A percentile compares a stretch with the other conserved stretches of the same genome.
Evolutionary conservation across 1,140 invertebrate genomes (phyloP).

Genomic region (Bombus impatiens): DNA sequence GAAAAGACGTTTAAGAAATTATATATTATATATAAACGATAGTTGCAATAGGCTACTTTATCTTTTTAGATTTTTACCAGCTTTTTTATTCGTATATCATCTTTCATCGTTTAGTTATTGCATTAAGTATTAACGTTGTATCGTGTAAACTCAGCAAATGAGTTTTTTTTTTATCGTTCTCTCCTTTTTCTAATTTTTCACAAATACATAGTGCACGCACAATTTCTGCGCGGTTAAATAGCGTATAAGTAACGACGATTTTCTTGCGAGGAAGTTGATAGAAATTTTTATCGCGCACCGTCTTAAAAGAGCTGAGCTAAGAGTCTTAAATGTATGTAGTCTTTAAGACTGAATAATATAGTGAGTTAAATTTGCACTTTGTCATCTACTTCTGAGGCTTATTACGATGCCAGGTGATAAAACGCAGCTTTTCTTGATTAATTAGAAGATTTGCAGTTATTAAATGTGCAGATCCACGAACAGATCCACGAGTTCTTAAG

Average conservation of each 20-base stretch:
- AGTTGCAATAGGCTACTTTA: no score
- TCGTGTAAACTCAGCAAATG: no score
- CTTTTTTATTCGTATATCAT: no score
- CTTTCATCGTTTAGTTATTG: no score
- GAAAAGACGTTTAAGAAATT: no score
- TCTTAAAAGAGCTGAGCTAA: background rate
- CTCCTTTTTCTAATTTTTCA: background rate
- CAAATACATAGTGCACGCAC: background rate
- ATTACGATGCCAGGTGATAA: conserved; percentile 12
- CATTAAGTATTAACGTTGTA: no score
- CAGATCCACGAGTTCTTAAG: background rate
- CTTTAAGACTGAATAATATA: conserved; percentile 20
- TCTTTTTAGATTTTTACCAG: no score
- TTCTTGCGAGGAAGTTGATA: background rate
- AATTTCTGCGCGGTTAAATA: background rate
- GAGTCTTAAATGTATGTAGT: background rate
- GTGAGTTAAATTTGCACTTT: conserved; percentile 7
- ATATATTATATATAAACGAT: no score
- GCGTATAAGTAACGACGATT: background rate
- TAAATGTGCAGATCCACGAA: conserved; percentile 9
- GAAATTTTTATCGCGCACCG: background rate
- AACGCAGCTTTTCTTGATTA: conserved; percentile 18
- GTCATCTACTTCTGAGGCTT: conserved; percentile 12
- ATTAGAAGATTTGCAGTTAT: conserved; percentile 10
- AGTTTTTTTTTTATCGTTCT: no score